Percentiles rank a stretch among this genome's conserved stretches.
Conservation (phyloP, 2,113 vertebrate species). For the Garra rufa region DNA sequence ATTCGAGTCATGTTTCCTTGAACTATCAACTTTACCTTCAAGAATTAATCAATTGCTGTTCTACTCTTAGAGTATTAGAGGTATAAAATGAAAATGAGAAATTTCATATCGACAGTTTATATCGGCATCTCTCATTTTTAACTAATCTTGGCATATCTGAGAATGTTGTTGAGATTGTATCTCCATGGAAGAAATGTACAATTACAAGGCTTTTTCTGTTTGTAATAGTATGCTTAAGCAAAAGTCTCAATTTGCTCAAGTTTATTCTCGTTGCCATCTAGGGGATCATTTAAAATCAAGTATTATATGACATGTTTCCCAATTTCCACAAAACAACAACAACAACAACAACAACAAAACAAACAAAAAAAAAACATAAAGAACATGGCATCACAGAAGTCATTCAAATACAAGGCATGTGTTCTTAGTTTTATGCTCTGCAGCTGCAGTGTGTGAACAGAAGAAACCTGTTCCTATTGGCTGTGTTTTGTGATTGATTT, state of each 20-base stretch:
- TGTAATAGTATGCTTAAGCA: background rate
- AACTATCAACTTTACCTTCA: too few relatives aligned
- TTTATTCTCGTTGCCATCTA: background rate
- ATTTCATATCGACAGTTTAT: too few relatives aligned
- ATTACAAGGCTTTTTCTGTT: background rate
- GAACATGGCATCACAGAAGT: background rate
- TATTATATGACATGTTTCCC: background rate
- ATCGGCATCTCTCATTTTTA: too few relatives aligned
- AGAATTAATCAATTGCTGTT: too few relatives aligned
- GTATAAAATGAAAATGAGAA: too few relatives aligned
- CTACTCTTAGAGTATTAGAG: too few relatives aligned
- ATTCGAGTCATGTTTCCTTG: too few relatives aligned
- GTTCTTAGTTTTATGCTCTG: background rate
- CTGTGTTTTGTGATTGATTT: background rate
- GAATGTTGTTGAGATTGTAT: background rate
- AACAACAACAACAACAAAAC: background rate
- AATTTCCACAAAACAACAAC: background rate
- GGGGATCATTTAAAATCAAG: background rate
- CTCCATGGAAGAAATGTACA: background rate
- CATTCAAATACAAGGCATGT: background rate
- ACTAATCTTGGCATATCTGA: background rate
- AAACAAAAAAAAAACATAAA: too few relatives aligned
- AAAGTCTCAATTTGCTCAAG: background rate
- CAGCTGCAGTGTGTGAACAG: background rate
- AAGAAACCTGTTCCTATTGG: background rate